Evolutionary conservation across 2,113 vertebrate species (phyloP).

Genomic region (Stegostoma tigrinum): DNA sequence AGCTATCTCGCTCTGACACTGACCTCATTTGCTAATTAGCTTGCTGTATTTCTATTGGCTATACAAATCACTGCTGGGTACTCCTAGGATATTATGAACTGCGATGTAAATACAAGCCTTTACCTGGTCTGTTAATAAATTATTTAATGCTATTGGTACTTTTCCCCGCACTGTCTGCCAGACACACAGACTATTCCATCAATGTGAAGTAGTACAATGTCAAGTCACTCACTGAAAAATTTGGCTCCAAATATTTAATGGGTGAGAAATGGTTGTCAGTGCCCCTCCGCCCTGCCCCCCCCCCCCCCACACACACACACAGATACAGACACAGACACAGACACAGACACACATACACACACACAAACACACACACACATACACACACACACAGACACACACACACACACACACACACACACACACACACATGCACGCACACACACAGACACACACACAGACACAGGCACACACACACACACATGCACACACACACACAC

Average conservation of each 20-base stretch:
- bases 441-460: too few species aligned
- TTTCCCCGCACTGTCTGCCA: neutral
- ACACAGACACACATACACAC: too few species aligned
- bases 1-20: neutral
- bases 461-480: too few species aligned
- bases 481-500: too few species aligned
- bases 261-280: neutral
- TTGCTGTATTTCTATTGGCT: neutral
- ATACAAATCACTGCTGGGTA: neutral
- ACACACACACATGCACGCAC: too few species aligned
- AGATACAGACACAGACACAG: neutral
- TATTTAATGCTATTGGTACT: neutral
- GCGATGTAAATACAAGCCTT: neutral
- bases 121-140: neutral
- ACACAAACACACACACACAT: too few species aligned
- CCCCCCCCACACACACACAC: neutral
- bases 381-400: too few species aligned
- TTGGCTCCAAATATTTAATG: neutral
- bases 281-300: too few species aligned
- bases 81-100: neutral
- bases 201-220: neutral
- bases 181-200: neutral
- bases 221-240: neutral
- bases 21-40: neutral
- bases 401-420: too few species aligned